Evolutionary conservation across 1,140 invertebrate genomes (phyloP).

Genomic region (Dysdera silvatica): DNA sequence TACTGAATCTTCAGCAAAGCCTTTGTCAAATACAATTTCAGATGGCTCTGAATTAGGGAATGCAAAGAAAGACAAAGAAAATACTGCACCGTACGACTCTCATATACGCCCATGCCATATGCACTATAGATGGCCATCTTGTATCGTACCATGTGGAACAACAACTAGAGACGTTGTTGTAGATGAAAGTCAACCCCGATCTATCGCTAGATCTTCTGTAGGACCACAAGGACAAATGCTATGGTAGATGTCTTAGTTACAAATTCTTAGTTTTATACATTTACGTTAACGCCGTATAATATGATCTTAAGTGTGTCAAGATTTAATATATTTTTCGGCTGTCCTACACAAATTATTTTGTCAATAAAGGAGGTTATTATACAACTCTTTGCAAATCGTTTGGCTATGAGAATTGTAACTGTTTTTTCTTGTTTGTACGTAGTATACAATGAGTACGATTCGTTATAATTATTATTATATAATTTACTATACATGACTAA

Average conservation of each 20-base stretch:
- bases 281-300: background rate
- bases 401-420: too few species aligned
- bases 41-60: conserved; percentile 29
- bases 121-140: conserved; percentile 29
- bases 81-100: background rate
- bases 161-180: conserved; percentile 2
- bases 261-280: background rate
- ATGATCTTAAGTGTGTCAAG: too few species aligned
- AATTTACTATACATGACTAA: too few species aligned
- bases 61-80: background rate
- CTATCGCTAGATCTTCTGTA: conserved; percentile 16
- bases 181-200: background rate
- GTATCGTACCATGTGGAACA: conserved; percentile 12
- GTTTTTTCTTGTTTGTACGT: too few species aligned
- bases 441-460: too few species aligned
- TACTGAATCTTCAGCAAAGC: conserved; percentile 25
- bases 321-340: too few species aligned
- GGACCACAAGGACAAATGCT: conserved; percentile 22
- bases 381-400: too few species aligned
- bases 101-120: conserved; percentile 17
- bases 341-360: too few species aligned
- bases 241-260: conserved; percentile 1
- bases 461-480: too few species aligned
- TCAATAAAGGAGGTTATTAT: too few species aligned
- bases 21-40: conserved; percentile 20